Conservation (phyloP, 2,888 invertebrate genomes). For the Torymus aiolomorphi region DNA sequence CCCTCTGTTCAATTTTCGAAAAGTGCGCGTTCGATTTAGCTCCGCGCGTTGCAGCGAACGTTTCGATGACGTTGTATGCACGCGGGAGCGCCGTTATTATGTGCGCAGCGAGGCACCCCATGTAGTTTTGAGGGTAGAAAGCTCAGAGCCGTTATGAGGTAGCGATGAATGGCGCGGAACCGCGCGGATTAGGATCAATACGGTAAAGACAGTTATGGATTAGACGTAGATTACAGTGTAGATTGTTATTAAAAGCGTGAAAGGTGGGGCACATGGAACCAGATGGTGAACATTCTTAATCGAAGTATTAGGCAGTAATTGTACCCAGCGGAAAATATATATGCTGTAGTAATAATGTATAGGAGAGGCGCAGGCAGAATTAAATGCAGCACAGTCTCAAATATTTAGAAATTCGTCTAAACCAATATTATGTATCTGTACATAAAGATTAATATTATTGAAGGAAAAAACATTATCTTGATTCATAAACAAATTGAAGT, state of each 20-base stretch:
- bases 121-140: background rate
- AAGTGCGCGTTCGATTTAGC: background rate
- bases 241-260: constrained; percentile 3
- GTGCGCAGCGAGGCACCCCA: constrained; percentile 25
- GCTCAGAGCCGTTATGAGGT: constrained; percentile 2
- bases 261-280: background rate
- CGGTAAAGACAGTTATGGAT: background rate
- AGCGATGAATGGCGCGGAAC: constrained; percentile 26
- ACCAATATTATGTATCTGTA: no score
- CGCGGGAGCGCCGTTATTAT: constrained; percentile 39
- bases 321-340: no score
- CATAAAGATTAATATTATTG: no score
- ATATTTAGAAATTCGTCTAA: no score
- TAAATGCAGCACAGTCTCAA: no score
- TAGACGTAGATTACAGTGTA: background rate
- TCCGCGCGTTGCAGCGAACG: background rate
- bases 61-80: background rate
- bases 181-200: constrained; percentile 10
- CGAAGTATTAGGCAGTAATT: no score
- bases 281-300: no score
- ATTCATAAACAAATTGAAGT: no score
- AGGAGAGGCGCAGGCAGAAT: no score
- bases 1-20: constrained; percentile 34
- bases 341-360: no score
- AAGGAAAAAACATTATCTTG: no score